Evolutionary conservation across 2,797 vertebrate species (phyloP), one percentile per base, ranked within the genome.

Genomic region (Phoebastria nigripes): DNA sequence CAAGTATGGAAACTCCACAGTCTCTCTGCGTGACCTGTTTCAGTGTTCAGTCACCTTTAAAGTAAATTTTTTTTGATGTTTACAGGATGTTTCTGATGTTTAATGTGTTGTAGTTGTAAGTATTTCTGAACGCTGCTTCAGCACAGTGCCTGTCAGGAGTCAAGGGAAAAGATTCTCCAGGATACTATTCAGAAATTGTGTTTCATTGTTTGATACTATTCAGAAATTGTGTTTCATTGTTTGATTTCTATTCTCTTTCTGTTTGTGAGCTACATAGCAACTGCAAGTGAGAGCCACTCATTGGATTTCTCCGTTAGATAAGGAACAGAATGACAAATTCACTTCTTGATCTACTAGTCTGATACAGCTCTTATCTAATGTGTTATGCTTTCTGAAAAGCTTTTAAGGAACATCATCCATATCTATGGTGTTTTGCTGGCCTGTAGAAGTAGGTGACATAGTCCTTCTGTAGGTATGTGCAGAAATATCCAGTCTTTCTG

Each of bases 321-420:
- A 65, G 39, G 37, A 82, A 18, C 13, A 69, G 69, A 19, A 20
- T 47, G 44, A 52, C 49, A 87, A 59, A 71, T 44, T 15, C 9
- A 51, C 21, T 71, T 70, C 54, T 47, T 55, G 37, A 69, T 87
- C 18, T 35, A 2, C 25, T 54, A 25, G 22, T 71, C 33, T 0
- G 4, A 37, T 74, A 58, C 9, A 56, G 16, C 25, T 18, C 51
- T 58, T 62, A 31, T 0, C 28, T 66, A 65, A n/a, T 9, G 17
- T 25, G 5, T 82, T 66, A 62, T 0, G 3, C 8, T 62, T 77
- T 61, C 42, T 78, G 52, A 56, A 54, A 69, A 76, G 11, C 52
- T 85, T 54, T 74, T 35, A 33, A 58, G 47, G 41, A 76, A 4
- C 3, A 8, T 49, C 9, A 26, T n/a, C 20, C 0, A 0, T 52